Evolutionary conservation across 2,113 vertebrate genomes (phyloP).

Genomic region (Crocuta crocuta): DNA sequence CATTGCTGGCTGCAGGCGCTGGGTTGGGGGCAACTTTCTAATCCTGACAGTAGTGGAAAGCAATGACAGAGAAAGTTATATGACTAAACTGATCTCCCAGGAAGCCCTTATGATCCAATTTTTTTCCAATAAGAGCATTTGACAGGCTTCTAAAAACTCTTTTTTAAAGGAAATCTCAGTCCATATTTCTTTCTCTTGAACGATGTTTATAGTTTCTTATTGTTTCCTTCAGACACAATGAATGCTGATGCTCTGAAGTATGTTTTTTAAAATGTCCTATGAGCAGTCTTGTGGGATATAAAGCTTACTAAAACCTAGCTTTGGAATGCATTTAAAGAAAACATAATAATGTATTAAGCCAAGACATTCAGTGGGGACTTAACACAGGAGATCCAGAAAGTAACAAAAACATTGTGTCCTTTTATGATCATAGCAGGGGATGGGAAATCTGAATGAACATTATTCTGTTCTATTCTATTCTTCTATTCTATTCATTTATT

Average conservation of each 20-base stretch:
- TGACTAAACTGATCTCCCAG: background rate
- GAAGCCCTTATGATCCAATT: background rate
- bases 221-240: background rate
- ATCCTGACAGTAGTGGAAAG: background rate
- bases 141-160: background rate
- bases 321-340: background rate
- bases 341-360: background rate
- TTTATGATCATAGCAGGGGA: background rate
- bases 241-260: background rate
- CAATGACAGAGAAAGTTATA: background rate
- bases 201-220: background rate
- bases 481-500: too few species aligned
- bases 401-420: background rate
- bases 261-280: background rate
- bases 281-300: background rate
- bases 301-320: background rate
- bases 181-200: background rate
- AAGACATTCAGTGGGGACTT: background rate
- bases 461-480: too few species aligned
- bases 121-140: background rate
- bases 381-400: background rate
- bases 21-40: background rate
- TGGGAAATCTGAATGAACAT: background rate
- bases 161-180: background rate
- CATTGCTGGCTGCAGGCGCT: background rate